phyloP scores from a whole-genome alignment of 2,888 invertebrate species.

The Tridacna gigas region DNA sequence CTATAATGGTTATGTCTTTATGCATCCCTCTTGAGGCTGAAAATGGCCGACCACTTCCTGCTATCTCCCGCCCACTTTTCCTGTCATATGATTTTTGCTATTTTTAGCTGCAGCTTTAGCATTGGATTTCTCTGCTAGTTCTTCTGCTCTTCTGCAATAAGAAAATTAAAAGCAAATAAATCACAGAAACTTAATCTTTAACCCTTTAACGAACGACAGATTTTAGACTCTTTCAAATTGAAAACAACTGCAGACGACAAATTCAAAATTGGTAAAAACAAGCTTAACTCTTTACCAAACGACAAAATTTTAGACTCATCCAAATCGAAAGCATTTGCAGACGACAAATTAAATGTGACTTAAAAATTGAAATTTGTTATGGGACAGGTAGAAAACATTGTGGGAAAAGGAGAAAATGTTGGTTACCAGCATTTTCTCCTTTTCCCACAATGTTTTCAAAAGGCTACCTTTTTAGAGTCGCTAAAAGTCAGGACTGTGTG shows the following conservation, averaged over 20 bases:
- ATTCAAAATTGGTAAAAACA: neutral
- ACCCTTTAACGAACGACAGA: neutral
- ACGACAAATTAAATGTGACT: no score
- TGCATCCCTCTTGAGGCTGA: neutral
- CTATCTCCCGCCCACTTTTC: constrained; percentile 49
- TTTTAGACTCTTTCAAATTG: neutral
- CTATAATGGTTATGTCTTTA: neutral
- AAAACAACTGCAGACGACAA: neutral
- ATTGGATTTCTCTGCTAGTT: constrained; percentile 59
- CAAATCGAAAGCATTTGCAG: neutral
- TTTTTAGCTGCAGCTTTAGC: constrained; percentile 51
- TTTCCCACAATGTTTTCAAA: neutral
- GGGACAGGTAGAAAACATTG: neutral
- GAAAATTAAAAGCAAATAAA: neutral
- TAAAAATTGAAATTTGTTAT: no score
- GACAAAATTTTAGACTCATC: no score
- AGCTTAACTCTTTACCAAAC: no score
- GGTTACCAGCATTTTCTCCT: neutral
- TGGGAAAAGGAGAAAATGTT: neutral
- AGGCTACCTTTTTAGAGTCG: no score
- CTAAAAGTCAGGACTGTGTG: no score
- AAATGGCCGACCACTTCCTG: constrained; percentile 12
- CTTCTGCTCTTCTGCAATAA: constrained; percentile 63
- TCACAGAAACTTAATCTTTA: neutral
- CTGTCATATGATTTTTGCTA: constrained; percentile 48